Base-by-base conservation (phyloP, 2,888 invertebrate species). In the Drosophila phalerata region DNA sequence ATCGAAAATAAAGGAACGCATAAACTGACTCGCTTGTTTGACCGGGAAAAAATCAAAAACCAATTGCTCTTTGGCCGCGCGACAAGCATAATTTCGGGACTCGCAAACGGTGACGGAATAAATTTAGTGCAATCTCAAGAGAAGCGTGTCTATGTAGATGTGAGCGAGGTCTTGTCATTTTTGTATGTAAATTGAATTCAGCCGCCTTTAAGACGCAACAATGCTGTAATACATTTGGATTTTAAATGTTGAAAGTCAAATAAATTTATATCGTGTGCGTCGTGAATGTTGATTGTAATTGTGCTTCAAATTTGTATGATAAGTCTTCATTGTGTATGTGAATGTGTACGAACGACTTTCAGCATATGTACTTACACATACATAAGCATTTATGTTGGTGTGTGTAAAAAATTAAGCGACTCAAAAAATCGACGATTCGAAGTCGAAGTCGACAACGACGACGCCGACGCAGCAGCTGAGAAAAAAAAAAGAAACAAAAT, bases 41-140 rank as follows among this genome's bases (percentile, higher is more conserved):
- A 82, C 83, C 81, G 81, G 81, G 81, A 79, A 83, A 79, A 79
- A 84, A 71, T 82, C 76, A 78, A 82, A 77, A 28, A 74, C 17
- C 28, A 65, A 48, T 69, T 58, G 68, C 45, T 55, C 52, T 66
- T 68, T 17, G 64, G 30, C 32, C 45, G 76, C 28, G 22, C 65
- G 45, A 58, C 61, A 73, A 76, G 64, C 73, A 69, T 69, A 56
- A 51, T 32, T 73, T 52, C 69, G 76, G 75, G 56, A 64, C 56
- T 64, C 53, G 45, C 25, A 34, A 11, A 25, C 52, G 53, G 69
- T 48, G 57, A 58, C 69, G 61, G 69, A 72, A 37, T n/a, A 30
- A 51, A 13, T 48, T 13, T 25, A 11, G 49, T 65, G 51, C 19
- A 60, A 47, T 47, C 51, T 13, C 15, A 69, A 10, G 43, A 32